Base-by-base conservation (phyloP, 1,140 invertebrate species). In the Pachypsylla venusta region DNA sequence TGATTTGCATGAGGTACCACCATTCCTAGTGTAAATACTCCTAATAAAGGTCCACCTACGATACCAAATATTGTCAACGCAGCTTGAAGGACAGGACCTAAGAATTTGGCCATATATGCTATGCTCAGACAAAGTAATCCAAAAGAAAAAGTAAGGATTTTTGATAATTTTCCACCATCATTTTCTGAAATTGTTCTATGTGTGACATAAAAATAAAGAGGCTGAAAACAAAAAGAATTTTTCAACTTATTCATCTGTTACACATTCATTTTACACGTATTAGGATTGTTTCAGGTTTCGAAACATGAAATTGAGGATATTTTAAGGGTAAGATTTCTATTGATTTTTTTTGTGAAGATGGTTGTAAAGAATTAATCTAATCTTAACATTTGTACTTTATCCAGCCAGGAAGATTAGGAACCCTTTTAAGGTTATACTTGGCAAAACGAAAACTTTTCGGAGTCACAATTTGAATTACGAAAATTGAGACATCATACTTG, bases 11-110 rank as follows among this genome's bases (percentile, higher is more conserved):
- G 72, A 19, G 78, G 76, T 56, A 76, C 77, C 59, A 83, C 76
- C 82, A 90, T 86, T 58, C 87, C 87, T 1, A 89, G 70, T 0
- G 84, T 82, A 66, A 89, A 89, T n/a, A 89, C 68, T 0, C 81
- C 86, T 16, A 90, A 69, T 22, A 89, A 69, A 1, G 87, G 88
- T 14, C 87, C 88, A 5, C 87, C 86, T 25, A 89, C 76, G 16
- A 87, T 79, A 22, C 86, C 85, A 66, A 89, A 88, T 60, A 90
- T 82, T 1, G 84, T 85, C 16, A 89, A 70, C 5, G 83, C 78
- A 1, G 81, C 79, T 74, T 89, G 77, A 3, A 90, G 71, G 7
- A 92, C 68, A 1, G 83, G 83, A 1, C 83, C 84, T 26, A 91
- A 71, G 26, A 77, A 71, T 62, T 87, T 79, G 2, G 82, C 82